phyloP scores from a whole-genome alignment of 2,888 invertebrate species.

The Temnothorax ravouxi region DNA sequence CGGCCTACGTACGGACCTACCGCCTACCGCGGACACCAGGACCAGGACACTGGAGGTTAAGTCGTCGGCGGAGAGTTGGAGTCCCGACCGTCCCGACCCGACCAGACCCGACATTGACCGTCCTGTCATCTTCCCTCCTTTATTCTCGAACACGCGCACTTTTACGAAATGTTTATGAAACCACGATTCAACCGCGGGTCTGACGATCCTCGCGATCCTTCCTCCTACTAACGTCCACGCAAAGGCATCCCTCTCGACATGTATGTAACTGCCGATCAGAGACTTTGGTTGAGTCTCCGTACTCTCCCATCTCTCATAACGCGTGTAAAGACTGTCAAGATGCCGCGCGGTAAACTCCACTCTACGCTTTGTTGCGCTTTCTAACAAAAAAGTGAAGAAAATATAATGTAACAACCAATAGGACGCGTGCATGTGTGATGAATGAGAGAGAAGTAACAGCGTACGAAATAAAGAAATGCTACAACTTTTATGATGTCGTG shows the following conservation, averaged over 20 bases:
- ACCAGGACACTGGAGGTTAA: conserved; percentile 71
- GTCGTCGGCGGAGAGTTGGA: neutral
- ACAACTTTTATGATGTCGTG: neutral
- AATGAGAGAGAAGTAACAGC: neutral
- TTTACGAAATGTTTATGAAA: conserved; percentile 50
- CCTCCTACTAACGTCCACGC: too few relatives aligned
- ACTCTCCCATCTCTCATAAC: too few relatives aligned
- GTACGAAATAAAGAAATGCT: conserved; percentile 30
- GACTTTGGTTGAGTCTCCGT: too few relatives aligned
- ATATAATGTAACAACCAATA: neutral
- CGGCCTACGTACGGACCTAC: conserved; percentile 67
- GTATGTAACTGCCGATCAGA: too few relatives aligned
- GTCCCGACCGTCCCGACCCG: neutral
- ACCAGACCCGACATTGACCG: conserved; percentile 42
- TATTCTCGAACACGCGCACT: conserved; percentile 56
- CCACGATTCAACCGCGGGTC: too few relatives aligned
- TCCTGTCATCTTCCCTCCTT: conserved; percentile 40
- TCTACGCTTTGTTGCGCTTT: too few relatives aligned
- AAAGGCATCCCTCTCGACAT: too few relatives aligned
- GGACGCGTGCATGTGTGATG: too few relatives aligned
- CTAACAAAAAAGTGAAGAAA: too few relatives aligned
- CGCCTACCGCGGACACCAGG: conserved; percentile 53
- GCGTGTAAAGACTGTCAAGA: too few relatives aligned
- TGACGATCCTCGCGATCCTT: neutral
- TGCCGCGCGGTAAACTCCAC: too few relatives aligned